Evolutionary conservation across 2,113 vertebrate species (phyloP), one percentile per base, ranked within the genome.

Genomic region (Odobenus rosmarus): DNA sequence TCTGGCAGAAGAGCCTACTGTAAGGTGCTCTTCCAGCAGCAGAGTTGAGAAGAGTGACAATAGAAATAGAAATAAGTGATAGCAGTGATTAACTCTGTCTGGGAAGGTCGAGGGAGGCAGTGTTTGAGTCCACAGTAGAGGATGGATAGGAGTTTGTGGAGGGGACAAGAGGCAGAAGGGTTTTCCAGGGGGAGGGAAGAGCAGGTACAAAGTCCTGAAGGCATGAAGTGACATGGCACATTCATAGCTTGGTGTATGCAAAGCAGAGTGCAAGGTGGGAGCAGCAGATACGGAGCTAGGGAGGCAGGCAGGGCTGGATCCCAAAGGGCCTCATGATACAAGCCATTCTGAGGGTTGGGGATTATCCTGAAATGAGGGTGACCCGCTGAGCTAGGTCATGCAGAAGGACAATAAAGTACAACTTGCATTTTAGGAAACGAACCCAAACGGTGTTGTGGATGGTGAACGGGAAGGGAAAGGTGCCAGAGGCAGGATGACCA

Each of bases 201-300:
- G 67, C 55, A 49, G 1, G 0, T 23, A 23, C 61, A 80, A 90
- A 96, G 62, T 14, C 26, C 88, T 57, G 14, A 26, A 61, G 67
- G 31, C 71, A 33, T 5, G 71, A 64, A 86, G 19, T 1, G 1
- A 62, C 3, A 0, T 0, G 3, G 15, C 11, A 1, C 3, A 1
- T 23, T 36, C 88, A 42, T 49, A 42, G 64, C 5, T 28, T 46
- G 28, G 33, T 49, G 6, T 36, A 5, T 31, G 24, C 15, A 62
- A 92, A 31, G 24, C 33, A 39, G 33, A 26, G 23, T 21, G 4
- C 36, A 18, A 77, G n/a, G 64, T 39, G 26, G 62, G 13, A 67
- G 59, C 33, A 10, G 26, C 10, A 7, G 64, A 42, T 28, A 13
- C 59, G 53, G 64, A 84, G 49, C 55, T 46, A 49, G 39, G 62